A percentile compares a stretch with the other conserved stretches of the same genome.
phyloP scores from a whole-genome alignment of 2,113 vertebrate genomes.

The Muntiacus reevesi region DNA sequence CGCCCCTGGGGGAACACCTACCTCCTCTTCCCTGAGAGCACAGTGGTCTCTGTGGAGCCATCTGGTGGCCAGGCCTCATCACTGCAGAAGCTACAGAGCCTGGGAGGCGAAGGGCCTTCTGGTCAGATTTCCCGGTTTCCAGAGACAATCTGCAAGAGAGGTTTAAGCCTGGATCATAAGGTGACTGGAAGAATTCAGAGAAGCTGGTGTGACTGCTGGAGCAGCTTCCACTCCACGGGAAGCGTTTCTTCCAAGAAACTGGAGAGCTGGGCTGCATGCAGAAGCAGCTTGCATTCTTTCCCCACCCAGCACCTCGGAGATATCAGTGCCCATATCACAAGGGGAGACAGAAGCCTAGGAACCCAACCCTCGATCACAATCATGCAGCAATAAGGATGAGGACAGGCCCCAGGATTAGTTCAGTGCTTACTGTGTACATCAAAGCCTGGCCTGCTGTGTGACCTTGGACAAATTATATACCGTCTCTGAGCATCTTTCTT shows the following conservation, averaged over 20 bases:
- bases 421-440: not conserved
- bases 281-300: not conserved
- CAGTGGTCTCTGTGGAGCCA: not conserved
- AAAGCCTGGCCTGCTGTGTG: not conserved
- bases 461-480: not conserved
- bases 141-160: not conserved
- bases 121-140: not conserved
- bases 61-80: constrained; percentile 15
- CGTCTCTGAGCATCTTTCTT: not conserved
- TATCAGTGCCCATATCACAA: not conserved
- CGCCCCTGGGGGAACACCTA: not conserved
- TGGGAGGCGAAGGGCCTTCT: not conserved
- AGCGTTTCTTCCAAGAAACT: not conserved
- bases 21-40: not conserved
- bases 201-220: not conserved
- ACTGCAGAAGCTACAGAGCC: not conserved
- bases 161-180: not conserved
- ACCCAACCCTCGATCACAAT: not conserved
- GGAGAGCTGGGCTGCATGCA: not conserved
- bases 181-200: not conserved
- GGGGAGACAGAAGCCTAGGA: not conserved
- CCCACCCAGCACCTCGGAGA: not conserved
- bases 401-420: not conserved
- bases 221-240: not conserved
- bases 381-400: not conserved